Conservation (phyloP, 2,113 vertebrate species). For the Probosciger aterrimus region DNA sequence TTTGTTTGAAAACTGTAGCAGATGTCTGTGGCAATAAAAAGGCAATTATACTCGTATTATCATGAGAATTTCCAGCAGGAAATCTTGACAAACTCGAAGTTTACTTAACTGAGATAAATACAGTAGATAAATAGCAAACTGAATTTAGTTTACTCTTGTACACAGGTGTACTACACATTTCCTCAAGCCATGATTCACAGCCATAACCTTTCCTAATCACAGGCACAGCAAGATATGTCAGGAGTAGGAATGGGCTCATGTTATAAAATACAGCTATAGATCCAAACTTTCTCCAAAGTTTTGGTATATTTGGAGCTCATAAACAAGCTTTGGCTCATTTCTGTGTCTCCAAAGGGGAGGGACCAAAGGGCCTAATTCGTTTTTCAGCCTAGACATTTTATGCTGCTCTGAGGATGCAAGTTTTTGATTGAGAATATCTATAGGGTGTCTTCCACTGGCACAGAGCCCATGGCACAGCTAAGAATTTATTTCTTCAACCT, state of each 20-base stretch:
- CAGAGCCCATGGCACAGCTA: constrained; percentile 1
- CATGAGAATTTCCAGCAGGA: constrained; percentile 70
- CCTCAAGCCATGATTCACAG: constrained; percentile 62
- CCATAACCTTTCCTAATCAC: constrained; percentile 67
- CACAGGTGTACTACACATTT: constrained; percentile 57
- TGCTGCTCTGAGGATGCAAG: not conserved
- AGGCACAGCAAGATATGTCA: constrained; percentile 50
- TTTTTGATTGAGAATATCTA: constrained; percentile 22
- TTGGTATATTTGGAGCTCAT: not conserved
- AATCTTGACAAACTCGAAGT: constrained; percentile 70
- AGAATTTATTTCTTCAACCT: constrained; percentile 25
- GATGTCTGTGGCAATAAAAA: constrained; percentile 74
- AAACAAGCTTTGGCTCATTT: not conserved
- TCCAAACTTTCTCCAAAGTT: constrained; percentile 22
- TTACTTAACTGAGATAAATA: constrained; percentile 74
- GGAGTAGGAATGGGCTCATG: not conserved
- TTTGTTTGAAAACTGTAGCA: constrained; percentile 70
- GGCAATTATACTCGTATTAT: constrained; percentile 69
- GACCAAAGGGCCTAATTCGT: not conserved
- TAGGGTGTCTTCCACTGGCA: not conserved
- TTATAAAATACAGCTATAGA: constrained; percentile 24
- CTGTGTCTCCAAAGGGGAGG: not conserved
- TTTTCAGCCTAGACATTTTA: not conserved
- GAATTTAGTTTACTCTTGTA: constrained; percentile 68
- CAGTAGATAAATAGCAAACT: constrained; percentile 70